Base-by-base conservation (phyloP, 1,140 invertebrate species). In the Lordiphosa clarofinis region DNA sequence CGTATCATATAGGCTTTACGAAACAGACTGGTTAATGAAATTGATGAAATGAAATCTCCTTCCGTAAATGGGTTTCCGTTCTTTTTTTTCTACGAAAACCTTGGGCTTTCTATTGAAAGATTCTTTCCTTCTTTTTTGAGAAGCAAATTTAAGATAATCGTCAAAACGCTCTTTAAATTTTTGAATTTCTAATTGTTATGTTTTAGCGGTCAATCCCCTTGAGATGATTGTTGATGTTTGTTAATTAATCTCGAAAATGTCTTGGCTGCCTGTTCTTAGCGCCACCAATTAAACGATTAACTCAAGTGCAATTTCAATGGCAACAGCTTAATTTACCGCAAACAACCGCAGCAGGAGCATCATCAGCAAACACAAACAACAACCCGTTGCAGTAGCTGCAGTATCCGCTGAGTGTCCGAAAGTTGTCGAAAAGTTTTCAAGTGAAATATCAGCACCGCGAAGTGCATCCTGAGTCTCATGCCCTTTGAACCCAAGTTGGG, bases 381-480 rank as follows among this genome's bases (percentile, higher is more conserved):
- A 31, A 31, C 28, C 6, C 28, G 5, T 7, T 7, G 28, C 28
- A 31, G 28, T 7, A 31, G 28, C 28, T 31, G 28, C 28, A 48
- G 75, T 72, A 82, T 82, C 72, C 75, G 47, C 70, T 79, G 63
- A 65, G 61, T 76, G 76, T 72, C 76, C 67, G 75, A 81, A 81
- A 81, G 72, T 75, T 82, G 75, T 81, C 79, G 75, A 81, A 81
- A 81, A 82, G 38, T 81, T 79, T 82, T 64, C 75, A 59, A 82
- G 75, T 82, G 76, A 76, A 76, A 75, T 74, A 81, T 73, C 71
- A 82, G 64, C 49, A 28, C 24, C 13, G 10, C 48, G 39, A 28
- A 13, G 38, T 48, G 55, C 58, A 56, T 58, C 57, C 35, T 54
- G 72, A 56, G 42, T 50, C 52, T 37, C 42, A 55, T 66, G 65